Evolutionary conservation across 2,888 invertebrate species (phyloP), one percentile per base, ranked within the genome.

Genomic region (Leptogaster cylindrica): DNA sequence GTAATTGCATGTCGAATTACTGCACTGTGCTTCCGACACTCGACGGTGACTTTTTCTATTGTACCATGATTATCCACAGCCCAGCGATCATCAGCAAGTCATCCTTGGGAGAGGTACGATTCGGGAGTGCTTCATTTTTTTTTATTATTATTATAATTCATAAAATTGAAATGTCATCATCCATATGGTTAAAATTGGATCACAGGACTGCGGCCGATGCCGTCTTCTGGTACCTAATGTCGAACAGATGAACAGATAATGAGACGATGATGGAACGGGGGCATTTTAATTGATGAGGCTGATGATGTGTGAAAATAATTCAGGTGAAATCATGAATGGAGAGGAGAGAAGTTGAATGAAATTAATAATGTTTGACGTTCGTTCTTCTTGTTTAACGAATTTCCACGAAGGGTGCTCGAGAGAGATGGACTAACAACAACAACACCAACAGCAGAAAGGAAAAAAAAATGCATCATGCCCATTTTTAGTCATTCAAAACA

Each of bases 1-100:
- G 66, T 69, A 69, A 69, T 69, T 66, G 69, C 66, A 69, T 69
- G 66, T 66, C 69, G 69, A 69, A 69, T 68, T 66, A 61, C 51
- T 51, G 41, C 27, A 44, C 64, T 41, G n/a, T 28, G 28, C 6
- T 27, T 12, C 55, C 2, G 20, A 36, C 18, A 12, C 55, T 10
- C 1, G n/a, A n/a, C n/a, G n/a, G n/a, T 6, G 6, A 8, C 46
- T 18, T 4, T 18, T 16, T n/a, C n/a, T n/a, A n/a, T n/a, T n/a
- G n/a, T n/a, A n/a, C n/a, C n/a, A n/a, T n/a, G n/a, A 10, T 16
- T 16, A 46, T n/a, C 12, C 46, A 10, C 3, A 10, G 46, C 3
- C 25, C 27, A n/a, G 12, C n/a, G n/a, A 25, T 16, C n/a, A 25
- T 25, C 50, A 5, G 16, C 4, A n/a, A 16, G 2, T 20, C 10